phyloP scores from a whole-genome alignment of 2,888 invertebrate species.

The Dione juno region DNA sequence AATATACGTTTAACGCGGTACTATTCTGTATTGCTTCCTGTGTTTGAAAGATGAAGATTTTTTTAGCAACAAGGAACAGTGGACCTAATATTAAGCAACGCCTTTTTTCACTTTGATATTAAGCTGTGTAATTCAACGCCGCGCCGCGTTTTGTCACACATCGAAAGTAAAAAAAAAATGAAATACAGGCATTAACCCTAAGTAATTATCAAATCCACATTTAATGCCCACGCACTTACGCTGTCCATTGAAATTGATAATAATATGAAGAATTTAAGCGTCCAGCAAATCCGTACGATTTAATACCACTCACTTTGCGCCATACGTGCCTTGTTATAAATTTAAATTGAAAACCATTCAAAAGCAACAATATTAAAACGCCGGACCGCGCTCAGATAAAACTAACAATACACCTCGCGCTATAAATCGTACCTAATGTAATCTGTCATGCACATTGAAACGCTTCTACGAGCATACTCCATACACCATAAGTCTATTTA shows the following conservation, averaged over 20 bases:
- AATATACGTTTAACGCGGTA: conserved; percentile 8
- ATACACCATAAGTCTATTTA: conserved; percentile 4
- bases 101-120: no score
- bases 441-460: conserved; percentile 38
- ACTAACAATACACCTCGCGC: conserved; percentile 27
- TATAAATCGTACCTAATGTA: conserved; percentile 35
- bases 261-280: not conserved
- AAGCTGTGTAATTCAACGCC: no score
- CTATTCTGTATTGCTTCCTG: not conserved
- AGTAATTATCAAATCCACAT: no score
- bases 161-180: not conserved
- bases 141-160: not conserved
- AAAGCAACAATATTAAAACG: conserved; percentile 16
- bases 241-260: not conserved
- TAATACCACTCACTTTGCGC: not conserved
- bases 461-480: conserved; percentile 11
- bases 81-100: not conserved
- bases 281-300: not conserved
- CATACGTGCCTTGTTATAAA: conserved; percentile 14
- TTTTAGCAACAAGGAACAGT: not conserved
- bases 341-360: conserved; percentile 20
- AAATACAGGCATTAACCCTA: not conserved
- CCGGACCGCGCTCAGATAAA: conserved; percentile 14
- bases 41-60: not conserved
- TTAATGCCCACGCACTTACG: no score